Percentiles rank a stretch among this genome's conserved stretches.
Conservation (phyloP, 1,140 invertebrate genomes). For the Drosophila melanogaster region DNA sequence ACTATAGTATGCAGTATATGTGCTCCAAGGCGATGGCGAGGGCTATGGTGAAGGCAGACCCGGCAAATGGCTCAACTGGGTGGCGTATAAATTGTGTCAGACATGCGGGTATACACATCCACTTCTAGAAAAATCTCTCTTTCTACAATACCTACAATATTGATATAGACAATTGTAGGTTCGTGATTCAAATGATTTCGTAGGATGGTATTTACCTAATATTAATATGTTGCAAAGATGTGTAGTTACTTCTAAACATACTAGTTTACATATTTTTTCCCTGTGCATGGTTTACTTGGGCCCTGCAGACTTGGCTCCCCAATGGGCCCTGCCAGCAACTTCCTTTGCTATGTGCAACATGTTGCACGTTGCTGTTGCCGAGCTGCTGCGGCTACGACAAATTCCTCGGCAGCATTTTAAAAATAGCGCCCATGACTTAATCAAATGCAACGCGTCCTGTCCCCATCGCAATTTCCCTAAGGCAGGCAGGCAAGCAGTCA, state of each 20-base stretch:
- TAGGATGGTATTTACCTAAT: no score
- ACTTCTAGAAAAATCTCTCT: constrained; percentile 3
- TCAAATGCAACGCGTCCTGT: constrained; percentile 66
- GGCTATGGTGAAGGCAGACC: neutral
- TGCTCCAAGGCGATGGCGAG: constrained; percentile 20
- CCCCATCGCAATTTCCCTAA: constrained; percentile 11
- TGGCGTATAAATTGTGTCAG: constrained; percentile 50
- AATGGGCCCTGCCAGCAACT: constrained; percentile 39
- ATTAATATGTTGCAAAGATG: no score
- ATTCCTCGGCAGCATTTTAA: constrained; percentile 69
- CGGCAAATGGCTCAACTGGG: constrained; percentile 42
- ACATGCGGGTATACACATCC: constrained; percentile 20
- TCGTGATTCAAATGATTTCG: no score
- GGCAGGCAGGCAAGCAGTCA: constrained; percentile 8
- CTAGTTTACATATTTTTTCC: neutral
- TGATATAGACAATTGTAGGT: no score
- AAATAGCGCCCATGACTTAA: constrained; percentile 81
- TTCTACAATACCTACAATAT: no score
- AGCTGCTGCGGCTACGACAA: constrained; percentile 50
- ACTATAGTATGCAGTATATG: neutral
- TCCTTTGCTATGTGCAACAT: constrained; percentile 71
- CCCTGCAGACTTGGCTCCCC: constrained; percentile 13
- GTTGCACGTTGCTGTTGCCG: constrained; percentile 62
- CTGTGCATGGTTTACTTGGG: constrained; percentile 8
- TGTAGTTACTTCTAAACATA: no score